Base-by-base conservation (phyloP, 2,113 vertebrate genomes). In the Butorides virescens region DNA sequence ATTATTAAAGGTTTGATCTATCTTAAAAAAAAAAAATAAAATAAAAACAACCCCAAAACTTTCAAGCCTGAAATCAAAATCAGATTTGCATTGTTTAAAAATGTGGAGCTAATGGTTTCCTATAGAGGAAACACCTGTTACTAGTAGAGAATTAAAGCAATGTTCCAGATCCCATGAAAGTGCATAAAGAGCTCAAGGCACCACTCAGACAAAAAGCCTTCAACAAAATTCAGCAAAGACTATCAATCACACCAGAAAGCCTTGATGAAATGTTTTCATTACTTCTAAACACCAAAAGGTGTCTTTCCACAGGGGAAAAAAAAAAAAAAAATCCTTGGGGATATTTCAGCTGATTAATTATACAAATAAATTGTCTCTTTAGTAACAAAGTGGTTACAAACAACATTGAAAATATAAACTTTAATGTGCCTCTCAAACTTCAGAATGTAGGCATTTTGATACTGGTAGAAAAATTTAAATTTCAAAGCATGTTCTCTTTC, bases 341-440 rank as follows among this genome's bases (percentile, higher is more conserved):
- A 94, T 94, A 80, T 93, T 96, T 92, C 59, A 76, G 86, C 73
- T 91, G 88, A 97, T 97, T 97, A 97, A 96, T 97, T 98, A 96
- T 95, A 97, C 91, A 96, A 97, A 95, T 95, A 96, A 93, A 96
- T 93, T 79, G 65, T 77, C 42, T 95, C 66, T 96, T 94, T 92
- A 83, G 87, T 61, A 91, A 77, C 77, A 92, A 88, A 92, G 76
- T 46, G 47, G 30, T 79, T 96, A 21, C 50, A 92, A 95, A 94
- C 76, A 96, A 49, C 52, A 62, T 73, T 93, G 58, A 36, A 95
- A 97, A 74, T 75, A 74, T 2, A 84, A 95, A 95, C 63, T 90
- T 92, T 34, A 53, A 17, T 79, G 26, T 89, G 42, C 62, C 52
- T 89, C 68, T 95, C 78, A 93, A 77, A 94, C 70, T 97, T 94